A percentile compares a stretch with the other conserved stretches of the same genome.
Evolutionary conservation across 2,888 invertebrate genomes (phyloP).

Genomic region (Hypena proboscidalis): DNA sequence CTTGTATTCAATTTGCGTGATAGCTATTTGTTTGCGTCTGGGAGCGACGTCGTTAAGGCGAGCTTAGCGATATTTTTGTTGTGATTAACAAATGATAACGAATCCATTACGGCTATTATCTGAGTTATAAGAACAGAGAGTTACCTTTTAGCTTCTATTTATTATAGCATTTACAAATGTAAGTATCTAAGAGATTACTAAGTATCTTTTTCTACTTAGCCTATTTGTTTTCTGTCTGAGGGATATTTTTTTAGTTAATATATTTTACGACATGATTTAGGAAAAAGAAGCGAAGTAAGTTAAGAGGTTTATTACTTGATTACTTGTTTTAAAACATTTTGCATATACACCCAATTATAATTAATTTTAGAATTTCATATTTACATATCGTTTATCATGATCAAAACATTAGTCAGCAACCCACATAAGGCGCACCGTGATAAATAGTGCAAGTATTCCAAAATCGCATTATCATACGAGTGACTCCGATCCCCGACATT

Average conservation of each 20-base stretch:
- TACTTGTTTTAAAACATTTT: too few species aligned
- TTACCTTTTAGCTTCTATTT: constrained; percentile 17
- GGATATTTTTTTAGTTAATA: too few species aligned
- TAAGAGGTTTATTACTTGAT: too few species aligned
- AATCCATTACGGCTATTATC: constrained; percentile 36
- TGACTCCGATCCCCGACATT: background rate
- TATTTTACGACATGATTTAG: too few species aligned
- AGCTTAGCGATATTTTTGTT: constrained; percentile 55
- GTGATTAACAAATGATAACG: constrained; percentile 56
- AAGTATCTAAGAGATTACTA: background rate
- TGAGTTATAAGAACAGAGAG: constrained; percentile 24
- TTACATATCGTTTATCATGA: too few species aligned
- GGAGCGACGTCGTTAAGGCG: constrained; percentile 48
- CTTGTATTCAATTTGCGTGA: constrained; percentile 81
- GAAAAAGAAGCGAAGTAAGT: too few species aligned
- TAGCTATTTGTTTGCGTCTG: constrained; percentile 70
- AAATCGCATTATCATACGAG: background rate
- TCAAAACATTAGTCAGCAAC: too few species aligned
- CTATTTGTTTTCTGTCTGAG: too few species aligned
- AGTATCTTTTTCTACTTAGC: too few species aligned
- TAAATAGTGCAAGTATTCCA: background rate
- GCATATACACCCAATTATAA: too few species aligned
- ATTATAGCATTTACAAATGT: constrained; percentile 3
- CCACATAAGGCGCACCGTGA: too few species aligned
- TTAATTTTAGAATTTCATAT: too few species aligned